These are phyloP conservation scores for Helleia helle DNA, from an alignment of 2,888 invertebrate genomes.

Conservation along the genomic window DNA sequence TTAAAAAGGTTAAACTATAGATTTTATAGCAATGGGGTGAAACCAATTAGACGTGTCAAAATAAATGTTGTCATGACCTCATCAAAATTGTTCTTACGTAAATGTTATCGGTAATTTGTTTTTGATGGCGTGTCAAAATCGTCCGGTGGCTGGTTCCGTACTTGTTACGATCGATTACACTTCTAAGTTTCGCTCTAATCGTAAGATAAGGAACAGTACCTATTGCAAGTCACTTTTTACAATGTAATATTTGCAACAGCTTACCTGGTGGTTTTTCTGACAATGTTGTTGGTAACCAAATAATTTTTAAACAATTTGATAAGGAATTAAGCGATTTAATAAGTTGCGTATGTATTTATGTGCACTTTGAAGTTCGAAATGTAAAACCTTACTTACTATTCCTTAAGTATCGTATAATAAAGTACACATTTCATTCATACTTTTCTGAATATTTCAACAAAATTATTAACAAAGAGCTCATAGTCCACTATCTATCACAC, in stretches of 20 bases:
- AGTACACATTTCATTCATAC: too few relatives aligned
- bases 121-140: slow-evolving; percentile 2
- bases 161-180: slow-evolving; percentile 1
- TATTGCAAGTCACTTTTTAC: neutral
- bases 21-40: too few relatives aligned
- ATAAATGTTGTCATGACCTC: slow-evolving; percentile 1
- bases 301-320: too few relatives aligned
- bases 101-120: slow-evolving; percentile 4
- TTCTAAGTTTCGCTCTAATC: neutral
- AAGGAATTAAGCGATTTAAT: too few relatives aligned
- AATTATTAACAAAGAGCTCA: too few relatives aligned
- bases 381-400: too few relatives aligned
- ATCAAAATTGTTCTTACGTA: slow-evolving; percentile 3
- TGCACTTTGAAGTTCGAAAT: too few relatives aligned
- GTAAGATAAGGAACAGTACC: neutral
- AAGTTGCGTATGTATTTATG: too few relatives aligned
- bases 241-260: neutral
- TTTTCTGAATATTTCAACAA: too few relatives aligned
- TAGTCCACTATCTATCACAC: too few relatives aligned
- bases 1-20: neutral
- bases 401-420: too few relatives aligned
- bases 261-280: neutral
- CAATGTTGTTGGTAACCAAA: too few relatives aligned
- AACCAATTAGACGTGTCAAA: neutral
- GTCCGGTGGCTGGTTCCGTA: neutral